Conservation (phyloP, 2,113 vertebrate genomes). For the Bucco capensis region DNA sequence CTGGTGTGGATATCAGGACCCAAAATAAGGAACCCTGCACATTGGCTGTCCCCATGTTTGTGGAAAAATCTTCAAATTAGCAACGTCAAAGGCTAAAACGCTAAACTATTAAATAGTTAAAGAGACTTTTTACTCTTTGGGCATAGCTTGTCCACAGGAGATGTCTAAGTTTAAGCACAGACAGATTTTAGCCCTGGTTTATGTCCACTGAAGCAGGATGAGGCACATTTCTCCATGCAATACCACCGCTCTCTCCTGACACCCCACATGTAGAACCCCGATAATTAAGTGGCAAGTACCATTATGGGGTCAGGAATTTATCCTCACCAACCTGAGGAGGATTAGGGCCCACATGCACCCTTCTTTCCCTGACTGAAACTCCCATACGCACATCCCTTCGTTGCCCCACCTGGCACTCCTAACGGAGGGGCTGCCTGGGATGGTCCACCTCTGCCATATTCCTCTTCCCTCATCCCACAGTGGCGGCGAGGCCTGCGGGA, state of each 20-base stretch:
- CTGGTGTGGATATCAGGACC: fast-evolving
- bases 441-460: neutral
- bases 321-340: too few species aligned
- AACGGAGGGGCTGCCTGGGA: neutral
- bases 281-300: neutral
- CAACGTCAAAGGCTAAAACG: neutral
- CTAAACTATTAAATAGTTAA: neutral
- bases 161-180: neutral
- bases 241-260: neutral
- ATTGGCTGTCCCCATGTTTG: fast-evolving
- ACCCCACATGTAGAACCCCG: neutral
- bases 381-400: too few species aligned
- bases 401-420: neutral
- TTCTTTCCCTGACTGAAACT: fast-evolving
- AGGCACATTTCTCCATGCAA: neutral
- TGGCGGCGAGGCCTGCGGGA: neutral
- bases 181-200: neutral
- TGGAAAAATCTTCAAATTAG: neutral
- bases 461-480: neutral
- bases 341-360: neutral
- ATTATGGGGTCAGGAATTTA: neutral
- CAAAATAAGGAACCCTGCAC: neutral
- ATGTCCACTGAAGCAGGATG: neutral
- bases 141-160: neutral
- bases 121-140: neutral